These are phyloP conservation scores for Rhea americana DNA, from an alignment of 2,113 vertebrate genomes.

Conservation along the genomic window DNA sequence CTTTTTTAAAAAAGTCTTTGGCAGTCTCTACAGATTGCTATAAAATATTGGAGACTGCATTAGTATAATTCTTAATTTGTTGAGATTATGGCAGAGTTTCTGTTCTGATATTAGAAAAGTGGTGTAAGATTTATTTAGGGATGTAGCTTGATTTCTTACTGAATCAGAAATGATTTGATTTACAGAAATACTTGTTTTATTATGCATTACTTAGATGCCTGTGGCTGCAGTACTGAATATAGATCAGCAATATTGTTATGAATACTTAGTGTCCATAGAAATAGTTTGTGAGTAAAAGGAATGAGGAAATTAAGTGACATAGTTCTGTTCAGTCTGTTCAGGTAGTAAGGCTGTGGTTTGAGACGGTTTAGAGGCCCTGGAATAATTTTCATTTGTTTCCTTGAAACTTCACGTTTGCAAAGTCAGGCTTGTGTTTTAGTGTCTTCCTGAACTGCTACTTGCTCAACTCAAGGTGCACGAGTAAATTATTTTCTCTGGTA, in stretches of 20 bases:
- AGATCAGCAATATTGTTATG: not conserved
- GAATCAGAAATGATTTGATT: slow-evolving; percentile 2
- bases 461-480: not conserved
- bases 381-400: not conserved
- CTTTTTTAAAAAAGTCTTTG: not conserved
- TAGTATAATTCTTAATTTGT: slow-evolving; percentile 1
- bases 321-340: not conserved
- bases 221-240: slow-evolving; percentile 9
- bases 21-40: not conserved
- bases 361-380: not conserved
- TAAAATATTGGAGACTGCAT: not conserved
- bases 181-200: slow-evolving; percentile 20
- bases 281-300: not conserved
- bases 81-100: not conserved
- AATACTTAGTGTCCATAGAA: not conserved
- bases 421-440: not conserved
- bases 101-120: slow-evolving; percentile 19
- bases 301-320: not conserved
- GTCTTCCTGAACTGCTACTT: not conserved
- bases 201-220: slow-evolving; percentile 32
- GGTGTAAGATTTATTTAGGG: slow-evolving; percentile 59
- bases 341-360: not conserved
- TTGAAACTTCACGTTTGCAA: not conserved
- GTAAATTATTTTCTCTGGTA: not conserved
- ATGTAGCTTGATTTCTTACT: slow-evolving; percentile 23